Base-by-base conservation (phyloP, 2,113 vertebrate species). In the Sceloporus tristichus region DNA sequence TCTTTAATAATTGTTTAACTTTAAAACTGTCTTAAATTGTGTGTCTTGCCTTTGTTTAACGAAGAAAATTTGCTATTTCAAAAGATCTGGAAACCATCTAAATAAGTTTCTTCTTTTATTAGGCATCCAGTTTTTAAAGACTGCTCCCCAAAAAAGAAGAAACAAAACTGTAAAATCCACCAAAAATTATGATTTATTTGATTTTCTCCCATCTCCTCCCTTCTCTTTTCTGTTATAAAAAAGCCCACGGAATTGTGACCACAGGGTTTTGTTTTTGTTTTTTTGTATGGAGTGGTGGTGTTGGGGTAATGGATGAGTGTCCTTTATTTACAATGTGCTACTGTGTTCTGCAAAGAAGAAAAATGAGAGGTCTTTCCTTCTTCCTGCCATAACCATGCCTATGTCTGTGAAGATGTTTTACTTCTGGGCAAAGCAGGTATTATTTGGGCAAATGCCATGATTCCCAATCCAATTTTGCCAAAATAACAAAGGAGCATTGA, bases 1-100 rank as follows among this genome's bases (percentile, higher is more conserved):
- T 80, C 84, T 76, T 76, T 89, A 76, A 80, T n/a, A 84, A 73
- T 82, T 23, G 68, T 54, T 81, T 85, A 76, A 85, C 75, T 75
- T 86, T 27, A 77, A 86, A 56, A 54, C 84, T 19, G 77, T 27
- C 40, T 79, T 13, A 59, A 27, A 19, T 70, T 48, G 66, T 21
- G 66, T 40, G 74, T 70, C 38, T 62, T 88, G 48, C 59, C 56
- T 38, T 40, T 85, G 16, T 10, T 16, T 42, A 56, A 74, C 54
- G 21, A 14, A 29, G 40, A 85, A 66, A 80, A 81, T 85, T 54
- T 76, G 70, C 16, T 79, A 68, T 56, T 11, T 38, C 25, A 40
- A 75, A 85, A 62, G 29, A 84, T 59, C 56, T 82, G 42, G 56
- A 42, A 82, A 82, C 71, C 10, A 70, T 34, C 23, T 77, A 48